Evolutionary conservation across 2,888 invertebrate species (phyloP), one percentile per base, ranked within the genome.

Genomic region (Eupithecia vulgata): DNA sequence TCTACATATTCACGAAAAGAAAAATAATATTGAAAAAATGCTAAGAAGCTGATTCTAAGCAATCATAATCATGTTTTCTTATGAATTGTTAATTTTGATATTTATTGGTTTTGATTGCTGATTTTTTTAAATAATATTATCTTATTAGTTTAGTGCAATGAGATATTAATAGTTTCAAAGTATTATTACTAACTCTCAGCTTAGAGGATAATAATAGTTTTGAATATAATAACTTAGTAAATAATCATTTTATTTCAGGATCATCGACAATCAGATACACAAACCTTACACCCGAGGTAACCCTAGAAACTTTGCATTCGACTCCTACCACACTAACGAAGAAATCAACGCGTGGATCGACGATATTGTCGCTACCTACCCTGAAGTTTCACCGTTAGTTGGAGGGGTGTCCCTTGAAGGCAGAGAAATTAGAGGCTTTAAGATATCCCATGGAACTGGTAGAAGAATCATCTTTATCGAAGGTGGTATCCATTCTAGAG

Each of bases 401-500:
- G 87, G 87, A 8, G 95, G 95, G 8, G 81, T 70, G 6, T 87
- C 94, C 15, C 90, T 83, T 71, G 95, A 95, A 90, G 92, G 91
- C 0, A 86, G 92, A 73, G 77, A 85, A 42, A 92, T 95, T 21
- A 88, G 81, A 81, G 95, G 94, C 0, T 77, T 96, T 0, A 95
- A 95, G 81, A 89, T 82, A 70, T 86, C 86, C 0, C 85, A 85
- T n/a, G 87, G 86, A 30, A 62, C 71, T 75, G 86, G 84, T 13
- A 80, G 84, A 95, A 89, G 87, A n/a, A 86, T 87, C 45, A 84
- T 85, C n/a, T 85, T 86, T 57, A 59, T 91, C 5, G 93, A 94
- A 89, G 93, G 93, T 69, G 95, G 95, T 15, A 96, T 97, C 73
- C 97, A 97, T 86, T 96, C 97, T 0, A 95, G 97, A 68, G 98